Evolutionary conservation across 92 coral and sea anemone genomes (phyloP).

Genomic region (Epizoanthus ramosus): DNA sequence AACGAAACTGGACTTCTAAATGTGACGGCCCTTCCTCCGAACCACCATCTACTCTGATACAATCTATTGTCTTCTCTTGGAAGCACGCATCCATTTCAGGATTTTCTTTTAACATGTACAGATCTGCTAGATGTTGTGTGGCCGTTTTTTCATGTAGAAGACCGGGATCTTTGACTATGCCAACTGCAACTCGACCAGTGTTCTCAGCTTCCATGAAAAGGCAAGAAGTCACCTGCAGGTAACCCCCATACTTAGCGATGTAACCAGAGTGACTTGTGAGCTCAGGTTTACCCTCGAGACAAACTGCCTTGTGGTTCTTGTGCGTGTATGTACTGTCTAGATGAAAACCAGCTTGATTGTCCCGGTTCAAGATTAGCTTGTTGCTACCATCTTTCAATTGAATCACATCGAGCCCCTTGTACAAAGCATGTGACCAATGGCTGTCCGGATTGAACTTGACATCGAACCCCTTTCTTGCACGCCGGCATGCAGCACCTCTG

Average conservation of each 20-base stretch:
- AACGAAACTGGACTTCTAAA: slow-evolving; percentile 25
- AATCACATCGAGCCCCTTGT: slow-evolving; percentile 53
- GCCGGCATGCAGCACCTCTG: slow-evolving; percentile 35
- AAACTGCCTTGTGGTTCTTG: too few species aligned
- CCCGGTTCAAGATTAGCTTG: slow-evolving; percentile 36
- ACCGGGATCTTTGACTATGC: slow-evolving; percentile 38
- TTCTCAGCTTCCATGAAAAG: slow-evolving; percentile 44
- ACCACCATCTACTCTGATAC: slow-evolving; percentile 38
- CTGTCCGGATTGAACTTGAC: slow-evolving; percentile 48
- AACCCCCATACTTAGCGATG: slow-evolving; percentile 48
- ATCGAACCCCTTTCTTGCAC: slow-evolving; percentile 26
- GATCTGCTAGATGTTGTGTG: background rate
- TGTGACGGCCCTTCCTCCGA: slow-evolving; percentile 21
- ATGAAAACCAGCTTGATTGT: slow-evolving; percentile 46
- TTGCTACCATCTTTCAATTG: slow-evolving; percentile 30
- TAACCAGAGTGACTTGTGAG: slow-evolving; percentile 33
- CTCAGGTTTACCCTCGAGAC: slow-evolving; percentile 2
- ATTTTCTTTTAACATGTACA: slow-evolving; percentile 10
- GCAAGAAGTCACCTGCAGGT: slow-evolving; percentile 38
- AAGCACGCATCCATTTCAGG: slow-evolving; percentile 15
- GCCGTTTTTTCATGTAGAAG: slow-evolving; percentile 34
- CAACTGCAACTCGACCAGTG: slow-evolving; percentile 50
- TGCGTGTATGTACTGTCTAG: slow-evolving; percentile 3
- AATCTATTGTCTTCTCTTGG: background rate
- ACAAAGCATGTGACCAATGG: slow-evolving; percentile 52